phyloP scores from a whole-genome alignment of 1,140 invertebrate species.

The Hestina assimilis region DNA sequence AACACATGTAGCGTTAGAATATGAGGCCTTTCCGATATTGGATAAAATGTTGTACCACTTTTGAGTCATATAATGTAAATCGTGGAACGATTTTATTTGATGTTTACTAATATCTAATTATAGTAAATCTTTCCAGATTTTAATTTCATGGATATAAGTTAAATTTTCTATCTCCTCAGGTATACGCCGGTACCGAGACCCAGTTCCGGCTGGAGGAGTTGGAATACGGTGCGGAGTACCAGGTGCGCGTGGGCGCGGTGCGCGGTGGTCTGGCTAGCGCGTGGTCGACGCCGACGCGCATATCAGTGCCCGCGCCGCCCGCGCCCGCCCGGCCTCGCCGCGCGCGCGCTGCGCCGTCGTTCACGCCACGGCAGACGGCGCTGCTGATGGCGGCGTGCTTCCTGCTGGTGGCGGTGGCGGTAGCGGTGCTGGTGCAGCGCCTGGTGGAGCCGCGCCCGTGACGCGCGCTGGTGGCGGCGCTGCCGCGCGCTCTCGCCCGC shows the following conservation, averaged over 20 bases:
- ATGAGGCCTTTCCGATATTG: no score
- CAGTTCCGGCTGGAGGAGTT: conserved; percentile 83
- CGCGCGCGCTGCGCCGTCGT: conserved; percentile 36
- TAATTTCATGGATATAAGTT: background rate
- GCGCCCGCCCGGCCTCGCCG: conserved; percentile 33
- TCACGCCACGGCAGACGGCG: conserved; percentile 83
- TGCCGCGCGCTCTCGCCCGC: conserved; percentile 48
- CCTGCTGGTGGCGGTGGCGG: conserved; percentile 81
- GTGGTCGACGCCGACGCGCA: conserved; percentile 81
- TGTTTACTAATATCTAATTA: no score
- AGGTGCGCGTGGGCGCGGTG: conserved; percentile 85
- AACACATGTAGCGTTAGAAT: no score
- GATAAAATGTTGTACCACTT: no score
- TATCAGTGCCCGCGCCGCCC: conserved; percentile 56
- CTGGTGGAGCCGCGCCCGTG: conserved; percentile 69
- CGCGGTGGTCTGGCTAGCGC: conserved; percentile 83
- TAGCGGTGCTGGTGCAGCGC: conserved; percentile 80
- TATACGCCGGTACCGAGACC: conserved; percentile 84
- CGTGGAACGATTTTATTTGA: no score
- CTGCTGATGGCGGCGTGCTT: conserved; percentile 81
- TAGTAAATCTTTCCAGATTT: no score
- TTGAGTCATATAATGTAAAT: no score
- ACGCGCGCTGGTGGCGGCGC: conserved; percentile 50
- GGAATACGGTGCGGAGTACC: conserved; percentile 84
- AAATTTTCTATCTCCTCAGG: conserved; percentile 70